phyloP scores from a whole-genome alignment of 2,797 vertebrate species.

The Babyrousa celebensis region DNA sequence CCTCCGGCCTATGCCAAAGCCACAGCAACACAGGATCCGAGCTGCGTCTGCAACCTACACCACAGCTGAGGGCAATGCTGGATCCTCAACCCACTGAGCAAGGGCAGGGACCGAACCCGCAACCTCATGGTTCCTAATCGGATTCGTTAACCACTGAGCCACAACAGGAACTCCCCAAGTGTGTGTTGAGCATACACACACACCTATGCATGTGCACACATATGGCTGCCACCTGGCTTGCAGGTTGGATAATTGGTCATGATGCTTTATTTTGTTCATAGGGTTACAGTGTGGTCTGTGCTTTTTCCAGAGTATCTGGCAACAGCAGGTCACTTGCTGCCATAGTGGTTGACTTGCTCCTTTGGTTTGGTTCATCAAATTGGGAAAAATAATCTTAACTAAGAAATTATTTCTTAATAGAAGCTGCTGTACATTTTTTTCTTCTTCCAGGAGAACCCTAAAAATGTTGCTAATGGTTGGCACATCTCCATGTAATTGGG shows the following conservation, averaged over 20 bases:
- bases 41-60: too few relatives aligned
- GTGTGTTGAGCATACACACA: not conserved
- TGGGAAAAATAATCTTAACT: not conserved
- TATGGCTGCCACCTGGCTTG: not conserved
- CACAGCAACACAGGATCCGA: too few relatives aligned
- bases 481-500: not conserved
- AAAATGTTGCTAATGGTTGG: not conserved
- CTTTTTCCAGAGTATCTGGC: not conserved
- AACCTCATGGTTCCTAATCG: too few relatives aligned
- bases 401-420: not conserved
- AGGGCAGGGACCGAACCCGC: too few relatives aligned
- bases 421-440: not conserved
- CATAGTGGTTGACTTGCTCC: not conserved
- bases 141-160: too few relatives aligned
- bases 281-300: not conserved
- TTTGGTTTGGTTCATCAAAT: not conserved
- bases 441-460: not conserved
- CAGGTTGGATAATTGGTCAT: not conserved
- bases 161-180: not conserved
- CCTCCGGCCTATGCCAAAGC: too few relatives aligned
- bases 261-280: not conserved
- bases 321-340: not conserved
- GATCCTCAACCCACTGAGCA: too few relatives aligned
- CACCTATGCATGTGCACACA: fast-evolving
- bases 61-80: too few relatives aligned